These are phyloP conservation scores for Lamellibrachia satsuma DNA, from an alignment of 2,888 invertebrate genomes.

Conservation along the genomic window DNA sequence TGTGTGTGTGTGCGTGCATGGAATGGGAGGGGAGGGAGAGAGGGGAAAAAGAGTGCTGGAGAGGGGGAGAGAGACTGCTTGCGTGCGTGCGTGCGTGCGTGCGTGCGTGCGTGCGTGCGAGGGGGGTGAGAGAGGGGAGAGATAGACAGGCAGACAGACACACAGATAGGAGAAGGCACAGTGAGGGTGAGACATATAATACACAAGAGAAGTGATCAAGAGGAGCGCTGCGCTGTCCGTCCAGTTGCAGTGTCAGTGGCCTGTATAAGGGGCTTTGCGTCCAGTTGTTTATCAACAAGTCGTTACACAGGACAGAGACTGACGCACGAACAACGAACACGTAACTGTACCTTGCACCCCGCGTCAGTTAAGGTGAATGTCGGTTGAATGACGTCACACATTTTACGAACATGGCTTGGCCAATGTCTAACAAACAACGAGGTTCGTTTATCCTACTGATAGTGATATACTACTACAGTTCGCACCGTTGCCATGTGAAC, in stretches of 20 bases:
- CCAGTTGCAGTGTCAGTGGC: not conserved
- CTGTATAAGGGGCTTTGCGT: not conserved
- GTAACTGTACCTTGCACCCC: not conserved
- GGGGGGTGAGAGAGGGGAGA: not conserved
- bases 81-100: not conserved
- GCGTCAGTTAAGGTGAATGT: not conserved
- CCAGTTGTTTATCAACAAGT: not conserved
- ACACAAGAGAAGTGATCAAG: too few species aligned
- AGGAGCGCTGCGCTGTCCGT: not conserved
- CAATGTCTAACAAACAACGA: not conserved
- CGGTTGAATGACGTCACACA: not conserved
- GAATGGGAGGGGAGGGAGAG: too few species aligned
- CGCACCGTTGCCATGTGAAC: not conserved
- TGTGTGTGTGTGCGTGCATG: not conserved
- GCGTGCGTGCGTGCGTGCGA: not conserved
- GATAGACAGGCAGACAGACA: too few species aligned
- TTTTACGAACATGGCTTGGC: not conserved
- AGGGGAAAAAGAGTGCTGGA: too few species aligned
- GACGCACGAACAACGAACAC: not conserved
- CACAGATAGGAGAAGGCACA: too few species aligned
- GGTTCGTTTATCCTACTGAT: not conserved
- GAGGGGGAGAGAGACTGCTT: too few species aligned
- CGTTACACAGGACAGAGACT: not conserved
- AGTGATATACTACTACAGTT: not conserved
- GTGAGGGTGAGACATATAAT: too few species aligned